A percentile compares a stretch with the other conserved stretches of the same genome.
Evolutionary conservation across 2,797 vertebrate species (phyloP).

Genomic region (Ctenosaura bakeri): DNA sequence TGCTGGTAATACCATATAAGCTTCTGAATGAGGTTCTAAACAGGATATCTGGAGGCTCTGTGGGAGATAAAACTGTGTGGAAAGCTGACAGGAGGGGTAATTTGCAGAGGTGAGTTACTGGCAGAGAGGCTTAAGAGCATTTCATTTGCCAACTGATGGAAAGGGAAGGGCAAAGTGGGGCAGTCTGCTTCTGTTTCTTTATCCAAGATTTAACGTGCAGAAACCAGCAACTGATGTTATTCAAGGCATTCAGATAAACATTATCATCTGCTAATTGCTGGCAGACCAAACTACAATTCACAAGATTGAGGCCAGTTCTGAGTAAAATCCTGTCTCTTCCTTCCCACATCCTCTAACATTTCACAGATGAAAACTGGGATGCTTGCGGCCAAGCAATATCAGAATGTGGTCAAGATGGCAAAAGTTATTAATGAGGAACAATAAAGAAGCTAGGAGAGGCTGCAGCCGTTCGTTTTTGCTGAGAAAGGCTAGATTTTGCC

Average conservation of each 20-base stretch:
- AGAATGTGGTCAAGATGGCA: no score
- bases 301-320: background rate
- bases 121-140: background rate
- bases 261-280: background rate
- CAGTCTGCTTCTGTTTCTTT: background rate
- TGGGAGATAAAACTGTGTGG: constrained; percentile 28
- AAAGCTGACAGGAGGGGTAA: constrained; percentile 24
- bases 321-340: background rate
- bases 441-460: no score
- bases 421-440: no score
- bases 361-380: no score
- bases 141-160: background rate
- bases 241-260: background rate
- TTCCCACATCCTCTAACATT: background rate
- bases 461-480: no score
- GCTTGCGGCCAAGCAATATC: no score
- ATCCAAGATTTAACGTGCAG: background rate
- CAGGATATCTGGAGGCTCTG: constrained; percentile 13
- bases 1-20: constrained; percentile 37
- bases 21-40: constrained; percentile 26
- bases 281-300: background rate
- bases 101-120: constrained; percentile 22
- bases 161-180: background rate
- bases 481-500: no score
- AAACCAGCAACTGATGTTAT: background rate